phyloP scores from a whole-genome alignment of 92 coral and sea anemone species.

The Epizoanthus illoricatus region DNA sequence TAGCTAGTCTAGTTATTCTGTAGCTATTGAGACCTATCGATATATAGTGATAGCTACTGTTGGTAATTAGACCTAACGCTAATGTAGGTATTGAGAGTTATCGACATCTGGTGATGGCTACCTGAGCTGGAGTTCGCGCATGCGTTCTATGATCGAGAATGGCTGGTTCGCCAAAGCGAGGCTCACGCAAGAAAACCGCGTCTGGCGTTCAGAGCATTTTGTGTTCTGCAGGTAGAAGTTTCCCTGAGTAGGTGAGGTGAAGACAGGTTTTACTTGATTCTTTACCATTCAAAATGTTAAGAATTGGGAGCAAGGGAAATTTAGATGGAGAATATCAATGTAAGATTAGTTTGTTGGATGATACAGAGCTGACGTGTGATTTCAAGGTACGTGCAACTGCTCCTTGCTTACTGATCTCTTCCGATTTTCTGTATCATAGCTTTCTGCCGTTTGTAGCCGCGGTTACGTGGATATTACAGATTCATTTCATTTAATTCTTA shows the following conservation, averaged over 20 bases:
- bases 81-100: too few relatives aligned
- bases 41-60: too few relatives aligned
- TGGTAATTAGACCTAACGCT: too few relatives aligned
- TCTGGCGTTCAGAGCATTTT: conserved; percentile 28
- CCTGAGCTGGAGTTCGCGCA: not conserved
- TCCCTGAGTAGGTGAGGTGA: not conserved
- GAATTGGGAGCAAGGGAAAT: conserved; percentile 78
- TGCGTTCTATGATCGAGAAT: not conserved
- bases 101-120: too few relatives aligned
- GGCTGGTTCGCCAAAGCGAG: conserved; percentile 34
- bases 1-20: too few relatives aligned
- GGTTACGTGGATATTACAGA: too few relatives aligned
- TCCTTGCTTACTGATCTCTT: conserved; percentile 39
- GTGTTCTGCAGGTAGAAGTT: conserved; percentile 4
- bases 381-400: conserved; percentile 78
- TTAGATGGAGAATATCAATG: conserved; percentile 92
- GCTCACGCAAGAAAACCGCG: conserved; percentile 8
- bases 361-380: conserved; percentile 96
- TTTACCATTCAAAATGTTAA: conserved; percentile 57
- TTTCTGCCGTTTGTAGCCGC: too few relatives aligned
- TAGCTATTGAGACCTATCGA: too few relatives aligned
- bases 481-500: not conserved
- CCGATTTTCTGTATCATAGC: not conserved
- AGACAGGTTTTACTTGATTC: conserved; percentile 6
- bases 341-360: conserved; percentile 94